A percentile compares a stretch with the other conserved stretches of the same genome.
Conservation (phyloP, 2,113 vertebrate genomes). For the Odocoileus hemionus region DNA sequence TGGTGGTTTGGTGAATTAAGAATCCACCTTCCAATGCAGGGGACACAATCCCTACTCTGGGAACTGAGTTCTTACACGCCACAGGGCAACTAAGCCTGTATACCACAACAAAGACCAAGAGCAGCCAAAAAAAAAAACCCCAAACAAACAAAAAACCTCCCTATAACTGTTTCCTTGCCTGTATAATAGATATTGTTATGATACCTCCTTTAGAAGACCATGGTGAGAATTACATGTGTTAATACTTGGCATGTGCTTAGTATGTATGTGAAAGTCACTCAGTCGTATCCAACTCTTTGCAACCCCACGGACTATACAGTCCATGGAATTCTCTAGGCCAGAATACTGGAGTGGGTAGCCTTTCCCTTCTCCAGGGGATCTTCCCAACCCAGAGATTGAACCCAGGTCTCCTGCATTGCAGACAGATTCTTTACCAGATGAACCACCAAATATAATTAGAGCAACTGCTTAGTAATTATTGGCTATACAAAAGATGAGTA, state of each 20-base stretch:
- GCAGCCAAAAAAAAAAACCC: not conserved
- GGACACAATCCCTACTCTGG: not conserved
- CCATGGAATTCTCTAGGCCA: not conserved
- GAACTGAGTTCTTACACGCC: not conserved
- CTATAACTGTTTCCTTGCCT: not conserved
- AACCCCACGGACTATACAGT: not conserved
- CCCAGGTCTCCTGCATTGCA: not conserved
- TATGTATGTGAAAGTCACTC: not conserved
- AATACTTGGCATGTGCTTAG: not conserved
- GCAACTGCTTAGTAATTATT: not conserved
- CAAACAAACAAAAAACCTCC: not conserved
- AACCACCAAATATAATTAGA: not conserved
- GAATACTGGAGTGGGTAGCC: not conserved
- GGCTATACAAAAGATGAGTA: not conserved
- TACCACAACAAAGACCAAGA: not conserved
- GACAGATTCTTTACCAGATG: not conserved
- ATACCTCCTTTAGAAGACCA: not conserved
- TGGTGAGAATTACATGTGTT: not conserved
- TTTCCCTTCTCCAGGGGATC: not conserved
- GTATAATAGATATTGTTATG: not conserved
- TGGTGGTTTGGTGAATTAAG: not conserved
- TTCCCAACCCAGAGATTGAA: not conserved
- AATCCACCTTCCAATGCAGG: not conserved
- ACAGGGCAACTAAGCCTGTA: not conserved
- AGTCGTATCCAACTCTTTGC: not conserved